phyloP scores from a whole-genome alignment of 2,113 vertebrate genomes.

The Petromus typicus region DNA sequence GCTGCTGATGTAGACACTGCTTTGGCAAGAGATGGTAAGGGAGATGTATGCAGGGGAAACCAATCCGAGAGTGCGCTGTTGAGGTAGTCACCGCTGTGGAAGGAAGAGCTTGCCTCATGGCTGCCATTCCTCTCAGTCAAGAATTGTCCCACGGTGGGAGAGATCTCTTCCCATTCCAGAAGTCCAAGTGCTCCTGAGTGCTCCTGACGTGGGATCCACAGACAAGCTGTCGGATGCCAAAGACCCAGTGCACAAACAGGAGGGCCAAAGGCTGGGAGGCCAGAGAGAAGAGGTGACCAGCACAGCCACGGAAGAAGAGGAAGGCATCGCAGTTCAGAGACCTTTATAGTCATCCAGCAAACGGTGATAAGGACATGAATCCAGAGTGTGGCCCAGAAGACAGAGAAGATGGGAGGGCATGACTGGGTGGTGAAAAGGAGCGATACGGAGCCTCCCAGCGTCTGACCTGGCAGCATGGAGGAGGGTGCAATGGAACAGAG shows the following conservation, averaged over 20 bases:
- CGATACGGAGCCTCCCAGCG: no score
- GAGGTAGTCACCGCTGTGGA: no score
- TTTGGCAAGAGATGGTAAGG: neutral
- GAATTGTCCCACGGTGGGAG: neutral
- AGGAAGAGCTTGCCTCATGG: neutral
- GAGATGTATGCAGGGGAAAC: neutral
- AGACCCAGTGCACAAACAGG: neutral
- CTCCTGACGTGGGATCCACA: no score
- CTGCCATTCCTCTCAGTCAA: neutral
- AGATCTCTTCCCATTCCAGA: neutral
- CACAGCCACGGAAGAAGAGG: neutral
- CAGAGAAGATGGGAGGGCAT: neutral
- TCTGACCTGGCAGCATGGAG: neutral
- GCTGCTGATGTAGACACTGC: neutral
- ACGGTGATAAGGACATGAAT: neutral
- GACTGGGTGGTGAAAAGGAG: neutral
- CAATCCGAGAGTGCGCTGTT: neutral
- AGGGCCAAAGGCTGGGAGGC: neutral
- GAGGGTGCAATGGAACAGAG: neutral
- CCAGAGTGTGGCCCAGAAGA: no score
- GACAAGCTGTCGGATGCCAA: neutral
- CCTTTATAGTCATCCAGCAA: neutral
- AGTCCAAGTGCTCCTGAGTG: fast-evolving
- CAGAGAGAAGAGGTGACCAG: neutral
- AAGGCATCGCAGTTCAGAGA: neutral